A percentile compares a stretch with the other conserved stretches of the same genome.
Evolutionary conservation across 2,888 invertebrate genomes (phyloP).

Genomic region (Tillus elongatus): DNA sequence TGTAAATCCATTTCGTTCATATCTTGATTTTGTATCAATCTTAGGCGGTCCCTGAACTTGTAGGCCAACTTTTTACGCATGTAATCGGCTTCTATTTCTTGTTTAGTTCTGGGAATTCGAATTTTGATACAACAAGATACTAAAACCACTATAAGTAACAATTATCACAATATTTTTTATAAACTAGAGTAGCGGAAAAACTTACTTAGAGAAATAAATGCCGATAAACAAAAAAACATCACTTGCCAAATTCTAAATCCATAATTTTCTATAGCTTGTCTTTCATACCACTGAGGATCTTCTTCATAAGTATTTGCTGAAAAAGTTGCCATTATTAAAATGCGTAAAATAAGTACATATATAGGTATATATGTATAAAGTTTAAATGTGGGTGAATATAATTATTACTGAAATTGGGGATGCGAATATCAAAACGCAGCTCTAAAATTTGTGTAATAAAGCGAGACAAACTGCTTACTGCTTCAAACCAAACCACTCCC

Average conservation of each 20-base stretch:
- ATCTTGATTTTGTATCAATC: constrained; percentile 73
- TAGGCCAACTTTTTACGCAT: constrained; percentile 72
- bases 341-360: too few relatives aligned
- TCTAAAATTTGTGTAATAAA: too few relatives aligned
- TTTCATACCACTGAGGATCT: constrained; percentile 60
- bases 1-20: constrained; percentile 75
- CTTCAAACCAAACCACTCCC: too few relatives aligned
- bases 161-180: background rate
- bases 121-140: constrained; percentile 86
- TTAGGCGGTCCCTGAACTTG: constrained; percentile 72
- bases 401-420: too few relatives aligned
- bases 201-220: constrained; percentile 54
- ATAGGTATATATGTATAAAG: too few relatives aligned
- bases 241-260: constrained; percentile 76
- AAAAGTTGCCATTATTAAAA: constrained; percentile 33
- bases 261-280: constrained; percentile 55
- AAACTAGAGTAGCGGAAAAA: constrained; percentile 8
- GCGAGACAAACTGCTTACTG: too few relatives aligned
- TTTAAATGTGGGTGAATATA: too few relatives aligned
- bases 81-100: constrained; percentile 91
- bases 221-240: constrained; percentile 60
- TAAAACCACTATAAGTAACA: constrained; percentile 56
- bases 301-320: constrained; percentile 36
- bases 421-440: too few relatives aligned
- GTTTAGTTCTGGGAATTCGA: constrained; percentile 87